Base-by-base conservation (phyloP, 2,888 invertebrate species). In the Polia nebulosa region DNA sequence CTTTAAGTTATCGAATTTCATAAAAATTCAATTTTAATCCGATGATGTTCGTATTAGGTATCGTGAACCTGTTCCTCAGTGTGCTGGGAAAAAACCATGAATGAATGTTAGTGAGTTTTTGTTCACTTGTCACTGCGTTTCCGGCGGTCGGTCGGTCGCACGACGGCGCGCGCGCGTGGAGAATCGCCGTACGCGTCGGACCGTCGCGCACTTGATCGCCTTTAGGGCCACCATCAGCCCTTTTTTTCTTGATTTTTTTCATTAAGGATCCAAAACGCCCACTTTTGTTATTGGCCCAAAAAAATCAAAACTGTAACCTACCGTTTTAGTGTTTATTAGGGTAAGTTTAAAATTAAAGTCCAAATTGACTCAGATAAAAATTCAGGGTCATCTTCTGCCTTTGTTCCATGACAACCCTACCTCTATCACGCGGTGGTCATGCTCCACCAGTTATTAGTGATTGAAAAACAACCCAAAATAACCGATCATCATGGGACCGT, bases 41-140 rank as follows among this genome's bases (percentile, higher is more conserved):
- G 41, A 69, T 76, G 71, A 70, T 72, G 69, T 66, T 72, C 55
- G 45, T 71, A 63, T 74, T 81, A 76, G 60, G 57, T 69, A 85
- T 87, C 81, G 81, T 89, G 88, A 91, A 93, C 93, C 93, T 91
- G 94, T 92, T 90, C 84, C 76, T 86, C 74, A 76, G 81, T 83
- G 79, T 82, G 86, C 82, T 88, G 88, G 87, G 88, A 92, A 94
- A 93, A 89, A 94, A 89, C 74, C 87, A 92, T 94, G 94, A 95
- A 95, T 94, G 95, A 91, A 93, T 92, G 91, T 76, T 67, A 64
- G 66, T 91, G 83, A 90, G 92, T 95, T 95, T 95, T 95, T 95
- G 94, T 95, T 89, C 87, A 94, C 94, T 93, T 94, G 95, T 94
- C 94, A 90, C 90, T 94, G 89, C 87, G 92, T 94, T 95, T 95